Evolutionary conservation across 1,140 invertebrate genomes (phyloP).

Genomic region (Rhopalosiphum padi): DNA sequence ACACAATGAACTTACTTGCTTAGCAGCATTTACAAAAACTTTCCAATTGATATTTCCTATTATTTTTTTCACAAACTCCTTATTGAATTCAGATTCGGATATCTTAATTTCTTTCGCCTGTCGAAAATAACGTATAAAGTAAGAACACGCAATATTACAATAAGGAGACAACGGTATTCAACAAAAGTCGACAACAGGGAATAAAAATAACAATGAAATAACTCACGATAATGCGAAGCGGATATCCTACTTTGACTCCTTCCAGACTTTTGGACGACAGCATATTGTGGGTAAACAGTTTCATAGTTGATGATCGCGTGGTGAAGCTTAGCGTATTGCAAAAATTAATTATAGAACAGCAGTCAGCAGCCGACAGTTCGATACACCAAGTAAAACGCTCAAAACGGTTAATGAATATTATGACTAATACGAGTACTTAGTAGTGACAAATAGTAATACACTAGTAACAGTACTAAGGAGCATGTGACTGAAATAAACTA

Average conservation of each 20-base stretch:
- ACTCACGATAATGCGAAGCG: constrained; percentile 83
- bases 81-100: constrained; percentile 86
- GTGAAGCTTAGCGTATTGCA: neutral
- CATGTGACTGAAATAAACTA: too few species aligned
- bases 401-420: too few species aligned
- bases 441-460: too few species aligned
- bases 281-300: constrained; percentile 96
- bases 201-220: neutral
- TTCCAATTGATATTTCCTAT: constrained; percentile 89
- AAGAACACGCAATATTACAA: neutral
- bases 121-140: constrained; percentile 53
- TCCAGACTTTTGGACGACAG: constrained; percentile 93
- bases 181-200: neutral
- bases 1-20: constrained; percentile 68
- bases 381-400: neutral
- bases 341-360: neutral
- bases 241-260: constrained; percentile 91
- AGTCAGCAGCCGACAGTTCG: neutral
- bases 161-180: neutral
- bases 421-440: too few species aligned
- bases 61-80: constrained; percentile 87
- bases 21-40: constrained; percentile 79
- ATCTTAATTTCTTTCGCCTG: constrained; percentile 84
- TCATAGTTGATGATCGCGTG: constrained; percentile 74
- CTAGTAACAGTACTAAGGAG: too few species aligned